phyloP scores from a whole-genome alignment of 2,797 vertebrate species.

The Coccyzus lansbergi region DNA sequence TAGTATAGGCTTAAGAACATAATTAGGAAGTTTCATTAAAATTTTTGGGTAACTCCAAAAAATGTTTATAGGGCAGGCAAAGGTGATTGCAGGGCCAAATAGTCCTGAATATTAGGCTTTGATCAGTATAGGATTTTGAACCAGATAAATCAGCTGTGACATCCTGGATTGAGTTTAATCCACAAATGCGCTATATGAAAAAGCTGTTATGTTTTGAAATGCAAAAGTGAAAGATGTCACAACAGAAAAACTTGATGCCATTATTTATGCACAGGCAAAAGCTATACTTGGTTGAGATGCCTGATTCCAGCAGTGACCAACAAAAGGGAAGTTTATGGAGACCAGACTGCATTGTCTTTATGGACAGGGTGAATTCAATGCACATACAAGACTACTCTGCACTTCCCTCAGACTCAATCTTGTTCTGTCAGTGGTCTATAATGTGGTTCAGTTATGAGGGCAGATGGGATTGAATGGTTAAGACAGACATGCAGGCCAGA shows the following conservation, averaged over 20 bases:
- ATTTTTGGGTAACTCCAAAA: neutral
- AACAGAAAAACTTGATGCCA: neutral
- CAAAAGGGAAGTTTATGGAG: neutral
- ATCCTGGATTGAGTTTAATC: neutral
- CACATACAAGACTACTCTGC: accelerated
- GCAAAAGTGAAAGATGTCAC: neutral
- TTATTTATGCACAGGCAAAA: neutral
- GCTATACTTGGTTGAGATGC: neutral
- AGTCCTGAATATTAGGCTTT: neutral
- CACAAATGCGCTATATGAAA: neutral
- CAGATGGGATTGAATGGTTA: accelerated
- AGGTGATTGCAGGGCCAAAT: neutral
- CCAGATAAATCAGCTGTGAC: accelerated
- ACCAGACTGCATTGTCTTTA: accelerated
- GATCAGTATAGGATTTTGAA: neutral
- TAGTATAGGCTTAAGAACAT: neutral
- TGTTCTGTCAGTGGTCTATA: neutral
- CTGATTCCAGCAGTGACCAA: neutral
- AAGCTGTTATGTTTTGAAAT: neutral
- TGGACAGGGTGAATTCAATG: neutral
- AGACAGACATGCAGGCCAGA: accelerated
- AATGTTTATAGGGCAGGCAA: neutral
- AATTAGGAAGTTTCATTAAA: neutral
- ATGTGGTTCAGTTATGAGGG: neutral
- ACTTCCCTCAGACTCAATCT: accelerated